These are phyloP conservation scores for Cyclopterus lumpus DNA, from an alignment of 2,797 vertebrate genomes.

Conservation along the genomic window DNA sequence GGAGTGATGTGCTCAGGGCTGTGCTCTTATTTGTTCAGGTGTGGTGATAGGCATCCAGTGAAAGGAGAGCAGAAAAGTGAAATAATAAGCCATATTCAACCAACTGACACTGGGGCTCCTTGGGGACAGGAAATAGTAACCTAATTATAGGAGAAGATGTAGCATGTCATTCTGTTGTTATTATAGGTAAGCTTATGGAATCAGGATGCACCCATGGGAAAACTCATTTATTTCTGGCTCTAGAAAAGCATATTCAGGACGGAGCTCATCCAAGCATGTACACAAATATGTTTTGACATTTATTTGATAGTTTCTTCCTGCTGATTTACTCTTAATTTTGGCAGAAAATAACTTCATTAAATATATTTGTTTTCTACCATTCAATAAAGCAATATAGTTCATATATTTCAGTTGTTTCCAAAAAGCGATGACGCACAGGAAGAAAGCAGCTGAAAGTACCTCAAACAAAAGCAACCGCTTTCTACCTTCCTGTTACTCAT, in stretches of 20 bases:
- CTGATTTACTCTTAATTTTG: constrained; percentile 5
- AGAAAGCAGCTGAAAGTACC: constrained; percentile 21
- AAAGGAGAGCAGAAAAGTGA: constrained; percentile 47
- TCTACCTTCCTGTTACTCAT: constrained; percentile 50
- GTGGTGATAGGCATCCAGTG: constrained; percentile 59
- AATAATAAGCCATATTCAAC: constrained; percentile 65
- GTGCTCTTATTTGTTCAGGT: constrained; percentile 67
- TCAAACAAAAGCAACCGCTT: constrained; percentile 44
- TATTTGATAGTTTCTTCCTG: neutral
- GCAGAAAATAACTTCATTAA: neutral
- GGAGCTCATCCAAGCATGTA: constrained; percentile 8
- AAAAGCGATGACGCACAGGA: neutral
- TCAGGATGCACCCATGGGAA: constrained; percentile 40
- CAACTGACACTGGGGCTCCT: constrained; percentile 58
- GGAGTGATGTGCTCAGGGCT: constrained; percentile 47
- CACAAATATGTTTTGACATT: constrained; percentile 14
- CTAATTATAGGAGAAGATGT: constrained; percentile 60
- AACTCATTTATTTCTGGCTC: constrained; percentile 37
- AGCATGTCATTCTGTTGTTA: constrained; percentile 49
- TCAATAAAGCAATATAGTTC: neutral
- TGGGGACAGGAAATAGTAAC: constrained; percentile 55
- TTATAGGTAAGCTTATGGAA: constrained; percentile 43
- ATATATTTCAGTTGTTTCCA: constrained; percentile 27
- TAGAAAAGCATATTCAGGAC: constrained; percentile 26
- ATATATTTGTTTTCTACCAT: neutral